A percentile compares a stretch with the other conserved stretches of the same genome.
phyloP scores from a whole-genome alignment of 1,140 invertebrate species.

The Anastrepha obliqua region DNA sequence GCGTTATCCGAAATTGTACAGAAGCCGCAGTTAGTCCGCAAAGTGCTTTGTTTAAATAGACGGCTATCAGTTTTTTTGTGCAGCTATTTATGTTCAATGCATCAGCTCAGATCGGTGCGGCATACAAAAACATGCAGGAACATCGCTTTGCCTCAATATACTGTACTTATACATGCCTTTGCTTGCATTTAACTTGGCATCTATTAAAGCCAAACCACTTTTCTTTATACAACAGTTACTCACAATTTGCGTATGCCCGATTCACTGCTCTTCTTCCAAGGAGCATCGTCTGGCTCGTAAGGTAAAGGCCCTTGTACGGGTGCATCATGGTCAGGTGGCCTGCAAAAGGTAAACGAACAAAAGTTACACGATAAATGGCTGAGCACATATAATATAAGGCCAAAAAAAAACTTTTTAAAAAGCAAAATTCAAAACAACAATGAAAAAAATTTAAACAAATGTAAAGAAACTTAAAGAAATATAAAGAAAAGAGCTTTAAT shows the following conservation, averaged over 20 bases:
- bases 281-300: conserved; percentile 95
- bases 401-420: not conserved
- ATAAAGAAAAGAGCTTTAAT: conserved; percentile 37
- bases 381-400: not conserved
- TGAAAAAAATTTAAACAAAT: conserved; percentile 1
- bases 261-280: conserved; percentile 87
- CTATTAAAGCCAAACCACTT: not conserved
- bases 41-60: too few species aligned
- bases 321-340: conserved; percentile 80
- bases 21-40: too few species aligned
- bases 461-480: conserved; percentile 22
- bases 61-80: too few species aligned
- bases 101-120: too few species aligned
- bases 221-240: conserved; percentile 75
- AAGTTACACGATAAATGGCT: not conserved
- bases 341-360: conserved; percentile 56
- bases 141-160: too few species aligned
- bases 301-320: conserved; percentile 97
- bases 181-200: not conserved
- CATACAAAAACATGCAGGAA: too few species aligned
- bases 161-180: too few species aligned
- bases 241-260: conserved; percentile 96
- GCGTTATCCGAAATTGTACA: too few species aligned
- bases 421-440: not conserved
- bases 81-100: too few species aligned